A percentile compares a stretch with the other conserved stretches of the same genome.
Evolutionary conservation across 2,888 invertebrate species (phyloP).

Genomic region (Acrocyrtus sp.): DNA sequence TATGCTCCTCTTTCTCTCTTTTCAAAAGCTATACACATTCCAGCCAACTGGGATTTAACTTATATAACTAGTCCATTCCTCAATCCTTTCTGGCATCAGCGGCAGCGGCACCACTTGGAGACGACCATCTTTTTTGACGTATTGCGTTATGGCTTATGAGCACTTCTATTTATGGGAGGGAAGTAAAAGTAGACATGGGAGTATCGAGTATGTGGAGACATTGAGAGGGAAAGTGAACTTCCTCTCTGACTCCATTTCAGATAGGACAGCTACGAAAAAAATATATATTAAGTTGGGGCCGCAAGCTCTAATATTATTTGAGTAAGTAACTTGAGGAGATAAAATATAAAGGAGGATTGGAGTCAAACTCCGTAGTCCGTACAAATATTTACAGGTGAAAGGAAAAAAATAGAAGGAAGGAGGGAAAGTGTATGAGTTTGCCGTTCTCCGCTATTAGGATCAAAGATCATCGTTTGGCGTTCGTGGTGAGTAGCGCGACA

Average conservation of each 20-base stretch:
- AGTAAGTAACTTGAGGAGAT: too few relatives aligned
- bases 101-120: too few relatives aligned
- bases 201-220: too few relatives aligned
- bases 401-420: not conserved
- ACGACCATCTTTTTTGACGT: too few relatives aligned
- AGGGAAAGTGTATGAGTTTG: not conserved
- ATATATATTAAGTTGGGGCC: too few relatives aligned
- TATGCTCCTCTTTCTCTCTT: conserved; percentile 28
- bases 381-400: conserved; percentile 24
- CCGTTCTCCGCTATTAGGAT: not conserved
- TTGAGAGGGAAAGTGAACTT: too few relatives aligned
- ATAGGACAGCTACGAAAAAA: too few relatives aligned
- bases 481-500: not conserved
- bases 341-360: too few relatives aligned
- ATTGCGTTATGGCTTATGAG: too few relatives aligned
- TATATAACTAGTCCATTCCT: conserved; percentile 8
- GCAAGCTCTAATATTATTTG: not conserved
- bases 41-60: conserved; percentile 37
- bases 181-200: too few relatives aligned
- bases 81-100: not conserved
- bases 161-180: too few relatives aligned
- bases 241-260: too few relatives aligned
- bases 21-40: conserved; percentile 22
- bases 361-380: not conserved
- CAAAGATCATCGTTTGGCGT: conserved; percentile 24